A percentile compares a stretch with the other conserved stretches of the same genome.
These are phyloP conservation scores for Pantherophis vulpinus DNA, from an alignment of 2,797 vertebrate genomes.

Conservation along the genomic window DNA sequence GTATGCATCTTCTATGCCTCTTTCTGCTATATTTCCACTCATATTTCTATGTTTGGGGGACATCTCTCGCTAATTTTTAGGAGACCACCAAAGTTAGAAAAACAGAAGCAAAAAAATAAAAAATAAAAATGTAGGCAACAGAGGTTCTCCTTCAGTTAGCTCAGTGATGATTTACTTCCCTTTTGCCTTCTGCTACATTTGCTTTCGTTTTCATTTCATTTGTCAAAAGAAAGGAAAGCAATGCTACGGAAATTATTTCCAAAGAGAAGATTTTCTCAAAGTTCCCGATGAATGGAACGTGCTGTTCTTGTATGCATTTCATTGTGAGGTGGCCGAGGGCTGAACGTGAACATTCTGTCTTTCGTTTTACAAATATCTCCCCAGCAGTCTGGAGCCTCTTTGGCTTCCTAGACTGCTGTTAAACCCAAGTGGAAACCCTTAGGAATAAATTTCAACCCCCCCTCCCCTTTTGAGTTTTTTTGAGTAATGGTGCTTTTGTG, in stretches of 20 bases:
- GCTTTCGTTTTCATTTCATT: not conserved
- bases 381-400: not conserved
- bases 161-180: not conserved
- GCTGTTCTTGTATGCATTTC: not conserved
- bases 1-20: not conserved
- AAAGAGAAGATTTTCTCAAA: not conserved
- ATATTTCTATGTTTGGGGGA: not conserved
- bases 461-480: not conserved
- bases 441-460: not conserved
- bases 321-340: not conserved
- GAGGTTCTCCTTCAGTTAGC: not conserved
- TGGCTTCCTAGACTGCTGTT: not conserved
- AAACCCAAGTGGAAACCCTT: not conserved
- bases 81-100: not conserved
- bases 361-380: not conserved
- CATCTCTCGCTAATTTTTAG: not conserved
- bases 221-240: not conserved
- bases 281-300: not conserved
- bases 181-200: not conserved
- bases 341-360: not conserved
- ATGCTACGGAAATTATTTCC: not conserved
- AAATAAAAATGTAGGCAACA: not conserved
- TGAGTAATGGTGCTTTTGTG: not conserved
- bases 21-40: not conserved
- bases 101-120: not conserved